These are phyloP conservation scores for Byasa hedistus DNA, from an alignment of 2,888 invertebrate species.

Conservation along the genomic window DNA sequence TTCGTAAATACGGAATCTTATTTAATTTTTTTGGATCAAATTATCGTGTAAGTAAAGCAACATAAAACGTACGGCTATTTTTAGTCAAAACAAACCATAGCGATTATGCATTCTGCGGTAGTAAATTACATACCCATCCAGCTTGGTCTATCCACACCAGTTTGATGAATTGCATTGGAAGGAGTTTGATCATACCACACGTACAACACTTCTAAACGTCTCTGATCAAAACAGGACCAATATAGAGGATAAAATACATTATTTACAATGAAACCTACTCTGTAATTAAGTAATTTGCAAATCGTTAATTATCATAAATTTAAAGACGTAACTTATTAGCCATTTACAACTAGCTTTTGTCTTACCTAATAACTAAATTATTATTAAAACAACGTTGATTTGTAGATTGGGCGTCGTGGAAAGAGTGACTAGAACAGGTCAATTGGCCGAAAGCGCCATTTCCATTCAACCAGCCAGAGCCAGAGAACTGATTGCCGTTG, in stretches of 20 bases:
- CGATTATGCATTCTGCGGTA: neutral
- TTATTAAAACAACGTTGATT: slow-evolving; percentile 59
- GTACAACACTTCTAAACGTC: slow-evolving; percentile 69
- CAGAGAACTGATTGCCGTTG: slow-evolving; percentile 49
- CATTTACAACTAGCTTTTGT: neutral
- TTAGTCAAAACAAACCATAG: neutral
- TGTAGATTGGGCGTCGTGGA: slow-evolving; percentile 59
- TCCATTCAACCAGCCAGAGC: slow-evolving; percentile 55
- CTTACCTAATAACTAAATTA: slow-evolving; percentile 60
- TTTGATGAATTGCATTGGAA: slow-evolving; percentile 66
- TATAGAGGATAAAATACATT: slow-evolving; percentile 66
- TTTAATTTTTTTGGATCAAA: too few relatives aligned
- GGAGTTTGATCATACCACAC: slow-evolving; percentile 68
- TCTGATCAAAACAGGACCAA: slow-evolving; percentile 76
- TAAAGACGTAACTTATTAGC: neutral
- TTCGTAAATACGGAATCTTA: too few relatives aligned
- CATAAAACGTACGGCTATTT: too few relatives aligned
- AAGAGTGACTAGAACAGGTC: slow-evolving; percentile 59
- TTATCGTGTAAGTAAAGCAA: too few relatives aligned
- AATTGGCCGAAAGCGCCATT: slow-evolving; percentile 58
- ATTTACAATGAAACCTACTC: slow-evolving; percentile 75
- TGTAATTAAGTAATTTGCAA: slow-evolving; percentile 36
- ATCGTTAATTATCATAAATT: neutral
- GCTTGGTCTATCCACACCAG: slow-evolving; percentile 65
- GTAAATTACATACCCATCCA: slow-evolving; percentile 54